phyloP scores from a whole-genome alignment of 2,797 vertebrate species.

The Acrossocheilus wenchowensis region DNA sequence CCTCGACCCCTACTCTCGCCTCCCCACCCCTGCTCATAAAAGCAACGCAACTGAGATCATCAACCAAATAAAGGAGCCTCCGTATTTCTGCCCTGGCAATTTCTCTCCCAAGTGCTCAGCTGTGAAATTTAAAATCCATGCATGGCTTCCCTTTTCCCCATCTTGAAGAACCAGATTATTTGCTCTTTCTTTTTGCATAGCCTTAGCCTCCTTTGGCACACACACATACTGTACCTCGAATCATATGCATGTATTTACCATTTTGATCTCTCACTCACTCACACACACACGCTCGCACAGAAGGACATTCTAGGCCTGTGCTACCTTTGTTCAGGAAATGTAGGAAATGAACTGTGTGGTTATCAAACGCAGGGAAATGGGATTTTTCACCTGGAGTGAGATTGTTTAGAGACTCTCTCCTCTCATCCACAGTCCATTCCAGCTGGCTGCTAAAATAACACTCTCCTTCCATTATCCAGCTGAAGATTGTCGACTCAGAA shows the following conservation, averaged over 20 bases:
- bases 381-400: slow-evolving; percentile 72
- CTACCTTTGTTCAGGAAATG: slow-evolving; percentile 74
- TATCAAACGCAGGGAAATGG: slow-evolving; percentile 74
- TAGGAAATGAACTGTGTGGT: slow-evolving; percentile 78
- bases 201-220: slow-evolving; percentile 53
- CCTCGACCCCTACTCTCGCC: slow-evolving; percentile 51
- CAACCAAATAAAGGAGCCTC: slow-evolving; percentile 71
- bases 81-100: slow-evolving; percentile 73
- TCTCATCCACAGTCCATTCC: slow-evolving; percentile 40
- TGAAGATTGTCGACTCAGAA: slow-evolving; percentile 36
- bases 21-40: slow-evolving; percentile 60
- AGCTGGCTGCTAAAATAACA: slow-evolving; percentile 24
- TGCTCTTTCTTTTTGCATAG: slow-evolving; percentile 54
- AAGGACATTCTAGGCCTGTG: slow-evolving; percentile 24
- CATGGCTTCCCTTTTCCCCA: slow-evolving; percentile 71
- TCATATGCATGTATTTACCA: slow-evolving; percentile 23
- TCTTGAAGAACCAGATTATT: slow-evolving; percentile 55
- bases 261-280: slow-evolving; percentile 38
- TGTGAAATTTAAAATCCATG: slow-evolving; percentile 86
- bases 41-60: slow-evolving; percentile 72
- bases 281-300: slow-evolving; percentile 40
- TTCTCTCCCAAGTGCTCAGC: slow-evolving; percentile 78
- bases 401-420: slow-evolving; percentile 66
- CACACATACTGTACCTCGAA: slow-evolving; percentile 40
- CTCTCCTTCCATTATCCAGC: slow-evolving; percentile 35